These are phyloP conservation scores for Alligator sinensis DNA, from an alignment of 2,113 vertebrate species.

Conservation along the genomic window DNA sequence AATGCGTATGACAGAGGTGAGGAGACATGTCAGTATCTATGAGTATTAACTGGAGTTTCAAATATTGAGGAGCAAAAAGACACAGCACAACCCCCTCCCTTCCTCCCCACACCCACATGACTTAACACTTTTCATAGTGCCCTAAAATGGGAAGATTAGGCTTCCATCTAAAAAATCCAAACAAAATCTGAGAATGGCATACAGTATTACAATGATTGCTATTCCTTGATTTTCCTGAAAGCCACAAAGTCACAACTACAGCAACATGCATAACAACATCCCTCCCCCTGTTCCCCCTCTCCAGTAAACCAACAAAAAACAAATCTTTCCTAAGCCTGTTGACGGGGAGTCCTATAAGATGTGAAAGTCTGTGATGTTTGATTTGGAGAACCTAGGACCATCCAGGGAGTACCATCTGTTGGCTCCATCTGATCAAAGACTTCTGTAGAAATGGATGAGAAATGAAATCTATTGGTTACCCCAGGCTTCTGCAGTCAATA, in stretches of 20 bases:
- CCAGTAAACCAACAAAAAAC: too few species aligned
- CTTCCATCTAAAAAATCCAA: not conserved
- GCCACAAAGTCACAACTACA: not conserved
- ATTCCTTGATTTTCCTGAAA: not conserved
- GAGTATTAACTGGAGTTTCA: not conserved
- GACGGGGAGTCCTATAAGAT: not conserved
- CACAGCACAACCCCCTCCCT: too few species aligned
- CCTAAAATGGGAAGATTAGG: not conserved
- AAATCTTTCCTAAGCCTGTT: not conserved
- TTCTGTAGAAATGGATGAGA: not conserved
- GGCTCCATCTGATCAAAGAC: not conserved
- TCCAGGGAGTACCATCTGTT: not conserved
- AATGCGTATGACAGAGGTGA: not conserved
- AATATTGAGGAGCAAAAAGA: not conserved
- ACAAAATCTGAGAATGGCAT: not conserved
- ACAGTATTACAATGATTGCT: not conserved
- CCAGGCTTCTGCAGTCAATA: not conserved
- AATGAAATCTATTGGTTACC: not conserved
- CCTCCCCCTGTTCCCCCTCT: too few species aligned
- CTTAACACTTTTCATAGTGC: not conserved
- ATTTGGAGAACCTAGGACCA: too few species aligned
- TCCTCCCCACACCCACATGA: too few species aligned
- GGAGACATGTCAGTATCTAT: not conserved
- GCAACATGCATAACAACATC: not conserved
- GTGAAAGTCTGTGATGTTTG: not conserved